Conservation (phyloP, 2,797 vertebrate genomes). For the Enteromius trimaculatus region DNA sequence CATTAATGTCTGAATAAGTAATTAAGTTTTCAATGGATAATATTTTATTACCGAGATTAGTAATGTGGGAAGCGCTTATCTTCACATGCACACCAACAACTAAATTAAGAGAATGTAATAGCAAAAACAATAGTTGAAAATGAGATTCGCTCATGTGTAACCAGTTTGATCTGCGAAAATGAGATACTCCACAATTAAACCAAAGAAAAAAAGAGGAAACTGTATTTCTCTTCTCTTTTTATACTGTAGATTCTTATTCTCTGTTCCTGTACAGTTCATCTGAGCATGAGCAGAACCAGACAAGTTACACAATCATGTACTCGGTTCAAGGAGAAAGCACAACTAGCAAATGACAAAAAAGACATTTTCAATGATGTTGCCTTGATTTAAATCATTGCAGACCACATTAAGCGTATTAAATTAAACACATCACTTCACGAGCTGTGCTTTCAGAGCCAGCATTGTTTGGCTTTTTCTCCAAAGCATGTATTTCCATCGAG, state of each 20-base stretch:
- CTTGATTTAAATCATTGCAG: slow-evolving; percentile 56
- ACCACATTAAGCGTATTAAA: slow-evolving; percentile 49
- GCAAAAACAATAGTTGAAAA: background rate
- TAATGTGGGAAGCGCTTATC: background rate
- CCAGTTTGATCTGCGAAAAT: background rate
- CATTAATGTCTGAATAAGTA: background rate
- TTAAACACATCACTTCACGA: slow-evolving; percentile 60
- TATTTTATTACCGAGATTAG: background rate
- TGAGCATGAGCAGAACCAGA: slow-evolving; percentile 22
- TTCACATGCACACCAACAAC: slow-evolving; percentile 2
- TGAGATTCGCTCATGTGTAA: background rate
- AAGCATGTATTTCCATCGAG: slow-evolving; percentile 70
- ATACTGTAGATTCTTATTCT: background rate
- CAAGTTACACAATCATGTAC: slow-evolving; percentile 15
- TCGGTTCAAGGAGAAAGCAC: slow-evolving; percentile 17
- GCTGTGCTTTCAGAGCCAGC: slow-evolving; percentile 47
- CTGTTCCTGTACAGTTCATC: slow-evolving; percentile 21
- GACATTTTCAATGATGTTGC: slow-evolving; percentile 62
- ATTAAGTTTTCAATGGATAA: background rate
- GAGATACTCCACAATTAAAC: background rate
- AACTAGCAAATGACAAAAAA: slow-evolving; percentile 25
- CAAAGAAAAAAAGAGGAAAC: background rate
- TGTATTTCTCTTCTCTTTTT: background rate
- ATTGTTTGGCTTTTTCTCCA: slow-evolving; percentile 64
- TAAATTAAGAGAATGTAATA: background rate